Evolutionary conservation across 35 echinoderm and acorn worm species (phyloP).

Genomic region (Diadema setosum): DNA sequence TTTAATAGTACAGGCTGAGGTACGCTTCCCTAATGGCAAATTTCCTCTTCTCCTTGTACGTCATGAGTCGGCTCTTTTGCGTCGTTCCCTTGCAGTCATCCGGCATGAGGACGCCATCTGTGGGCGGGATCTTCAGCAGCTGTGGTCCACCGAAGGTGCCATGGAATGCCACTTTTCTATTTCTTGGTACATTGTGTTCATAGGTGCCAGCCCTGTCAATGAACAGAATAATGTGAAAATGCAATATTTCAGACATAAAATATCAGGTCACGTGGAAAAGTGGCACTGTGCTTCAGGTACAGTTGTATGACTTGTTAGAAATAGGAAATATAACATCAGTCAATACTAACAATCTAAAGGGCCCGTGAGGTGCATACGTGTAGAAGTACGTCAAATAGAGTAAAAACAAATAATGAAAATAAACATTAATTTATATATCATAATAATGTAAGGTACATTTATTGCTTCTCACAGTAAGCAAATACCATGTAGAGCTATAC

Average conservation of each 20-base stretch:
- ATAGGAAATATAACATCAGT: no score
- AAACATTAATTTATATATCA: no score
- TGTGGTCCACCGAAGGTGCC: constrained; percentile 98
- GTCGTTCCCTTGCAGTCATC: constrained; percentile 98
- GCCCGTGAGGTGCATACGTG: no score
- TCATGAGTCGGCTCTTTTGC: constrained; percentile 87
- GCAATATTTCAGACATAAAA: not conserved
- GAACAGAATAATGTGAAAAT: not conserved
- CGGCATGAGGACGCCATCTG: constrained; percentile 77
- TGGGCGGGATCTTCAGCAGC: constrained; percentile 90
- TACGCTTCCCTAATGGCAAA: constrained; percentile 97
- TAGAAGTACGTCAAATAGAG: no score
- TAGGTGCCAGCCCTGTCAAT: constrained; percentile 90
- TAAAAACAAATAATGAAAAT: no score
- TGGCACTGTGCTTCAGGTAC: no score
- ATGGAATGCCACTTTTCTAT: constrained; percentile 92
- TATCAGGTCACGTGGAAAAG: not conserved
- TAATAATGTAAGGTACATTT: no score
- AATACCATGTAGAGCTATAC: no score
- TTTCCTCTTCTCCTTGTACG: constrained; percentile 97
- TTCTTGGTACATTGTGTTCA: constrained; percentile 87
- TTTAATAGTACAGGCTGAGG: constrained; percentile 82
- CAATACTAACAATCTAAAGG: no score
- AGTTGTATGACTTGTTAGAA: no score
- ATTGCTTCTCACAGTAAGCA: no score